Evolutionary conservation across 2,888 invertebrate genomes (phyloP), one percentile per base, ranked within the genome.

Genomic region (Tetragonisca angustula): DNA sequence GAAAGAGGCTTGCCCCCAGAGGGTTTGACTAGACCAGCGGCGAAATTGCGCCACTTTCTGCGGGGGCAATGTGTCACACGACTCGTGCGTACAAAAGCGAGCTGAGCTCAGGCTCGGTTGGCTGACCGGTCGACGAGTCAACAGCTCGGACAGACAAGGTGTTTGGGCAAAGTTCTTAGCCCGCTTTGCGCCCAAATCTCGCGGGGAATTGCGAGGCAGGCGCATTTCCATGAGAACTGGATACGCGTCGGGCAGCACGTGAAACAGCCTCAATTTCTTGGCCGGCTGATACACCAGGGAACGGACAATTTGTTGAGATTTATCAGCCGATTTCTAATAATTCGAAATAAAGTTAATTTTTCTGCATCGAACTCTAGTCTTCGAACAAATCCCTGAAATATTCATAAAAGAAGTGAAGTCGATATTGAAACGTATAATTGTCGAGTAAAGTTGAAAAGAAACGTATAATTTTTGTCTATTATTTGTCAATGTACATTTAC

Each of bases 31-130:
- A 43, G 70, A 71, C 61, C 68, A 15, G 15, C 13, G 0, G 56
- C 62, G 78, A 79, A 84, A 83, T 69, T 84, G 68, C 62, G 13
- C 61, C 79, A 68, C 68, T 78, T 69, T 83, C 83, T 27, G 24
- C 13, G 13, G 5, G n/a, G 43, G 68, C 72, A 64, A 69, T 64
- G 76, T 59, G 83, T 76, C 79, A 43, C 79, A 43, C 71, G 49
- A 65, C 54, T 52, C 19, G 5, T 6, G 65, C 49, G 50, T 56
- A 62, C 70, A 70, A 81, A 27, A 69, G 65, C 56, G 73, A 24
- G 13, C 15, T n/a, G 72, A 36, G 32, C 17, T 5, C n/a, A 24
- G 61, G 43, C 15, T 4, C 24, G 13, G 61, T 62, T 17, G 43
- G 61, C 62, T 64, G 64, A 78, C 70, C 79, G 5, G 27, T 43